Evolutionary conservation across 1,140 invertebrate genomes (phyloP), one percentile per base, ranked within the genome.

Genomic region (Druon quercuslanigerum): DNA sequence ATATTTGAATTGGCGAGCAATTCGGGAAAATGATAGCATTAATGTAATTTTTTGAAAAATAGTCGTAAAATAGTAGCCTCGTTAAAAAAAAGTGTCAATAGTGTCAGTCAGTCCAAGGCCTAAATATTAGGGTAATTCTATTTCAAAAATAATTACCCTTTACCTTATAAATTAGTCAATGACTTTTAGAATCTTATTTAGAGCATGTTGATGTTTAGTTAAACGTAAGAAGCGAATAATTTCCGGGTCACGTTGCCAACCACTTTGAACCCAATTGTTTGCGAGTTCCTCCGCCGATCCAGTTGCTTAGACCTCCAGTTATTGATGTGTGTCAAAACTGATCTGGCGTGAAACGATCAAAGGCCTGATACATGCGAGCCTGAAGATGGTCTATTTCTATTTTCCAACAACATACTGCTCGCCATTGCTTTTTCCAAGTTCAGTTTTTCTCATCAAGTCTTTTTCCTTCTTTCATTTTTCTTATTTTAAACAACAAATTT

Each of bases 371-470:
- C 60, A 66, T 33, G 25, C 20, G 60, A 66, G 40, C 60, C 60
- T 33, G 60, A 66, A 66, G 60, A 66, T 66, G 60, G 46, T 66
- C 60, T 66, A 66, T 66, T 66, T 66, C 60, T 66, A 66, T 66
- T 40, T 40, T n/a, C 60, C 60, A 20, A 46, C 60, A 66, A 46
- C 40, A 40, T 20, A 19, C 54, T 19, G 17, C 9, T 56, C 54
- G 17, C 54, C 19, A 56, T 56, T 6, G 20, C 54, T 19, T 56
- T 56, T 66, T 66, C 60, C 60, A 20, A 20, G 60, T 56, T 66
- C 40, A 40, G 16, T 66, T 66, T 66, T 66, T 40, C 20, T 66
- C 60, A 33, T 66, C 40, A 40, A n/a, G n/a, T 19, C n/a, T 19
- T 54, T 54, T 17, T 8, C 8, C 2, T 54, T n/a, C 52, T 19